Base-by-base conservation (phyloP, 2,888 invertebrate genomes). In the Brachylomia viminalis region DNA sequence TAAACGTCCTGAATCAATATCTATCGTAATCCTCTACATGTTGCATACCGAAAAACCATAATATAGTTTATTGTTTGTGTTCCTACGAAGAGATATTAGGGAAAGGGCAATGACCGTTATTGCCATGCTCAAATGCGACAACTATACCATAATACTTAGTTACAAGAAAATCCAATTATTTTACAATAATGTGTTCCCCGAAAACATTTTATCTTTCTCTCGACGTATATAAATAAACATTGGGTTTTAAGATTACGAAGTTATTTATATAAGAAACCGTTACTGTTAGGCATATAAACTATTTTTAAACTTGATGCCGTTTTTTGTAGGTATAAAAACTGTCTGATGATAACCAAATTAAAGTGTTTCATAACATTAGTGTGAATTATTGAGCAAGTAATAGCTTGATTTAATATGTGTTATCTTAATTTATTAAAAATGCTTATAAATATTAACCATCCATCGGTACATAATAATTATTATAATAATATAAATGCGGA, bases 131-230 rank as follows among this genome's bases (percentile, higher is more conserved):
- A 56, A 27, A 17, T 7, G 17, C 15, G 2, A 17, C n/a, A 54
- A n/a, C n/a, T 13, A 54, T 13, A 54, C n/a, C 13, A 1, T n/a
- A 17, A 17, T 23, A 61, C 23, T 30, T 17, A 30, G 10, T 23
- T 23, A 33, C 23, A 67, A 33, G 17, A 58, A 58, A 67, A 58
- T 17, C 30, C 17, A 56, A 66, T 66, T 56, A 30, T 33, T 17
- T 17, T 17, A n/a, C 17, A 54, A 30, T 45, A 33, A 33, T 11
- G 30, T 58, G 58, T 66, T 66, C n/a, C 23, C 20, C 20, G 47
- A 54, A n/a, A 42, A 49, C 27, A 10, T 69, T 64, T 68, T 69
- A 78, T 77, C 62, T 69, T 69, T 49, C 30, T 76, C 49, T 20
- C 42, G 8, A 17, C 42, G 42, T 30, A 23, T 23, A 52, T 17